Evolutionary conservation across 2,113 vertebrate species (phyloP).

Genomic region (Saccopteryx leptura): DNA sequence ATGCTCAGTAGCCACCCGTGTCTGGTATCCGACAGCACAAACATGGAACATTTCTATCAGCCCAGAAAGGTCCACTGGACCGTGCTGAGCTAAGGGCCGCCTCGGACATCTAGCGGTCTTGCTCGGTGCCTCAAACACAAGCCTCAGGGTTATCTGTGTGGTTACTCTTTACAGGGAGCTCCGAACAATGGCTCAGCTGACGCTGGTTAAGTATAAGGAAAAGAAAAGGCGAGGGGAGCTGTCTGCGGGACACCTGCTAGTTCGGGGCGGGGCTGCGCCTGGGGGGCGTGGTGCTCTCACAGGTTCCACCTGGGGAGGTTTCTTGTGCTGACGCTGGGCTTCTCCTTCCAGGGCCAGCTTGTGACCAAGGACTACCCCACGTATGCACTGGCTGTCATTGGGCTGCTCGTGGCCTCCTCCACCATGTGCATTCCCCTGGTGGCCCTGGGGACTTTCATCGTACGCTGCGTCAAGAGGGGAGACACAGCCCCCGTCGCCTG

Average conservation of each 20-base stretch:
- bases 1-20: neutral
- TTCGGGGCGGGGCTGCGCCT: neutral
- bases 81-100: neutral
- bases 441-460: conserved; percentile 89
- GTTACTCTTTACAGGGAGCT: rapidly evolving
- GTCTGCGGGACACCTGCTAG: neutral
- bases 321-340: neutral
- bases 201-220: rapidly evolving
- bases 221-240: neutral
- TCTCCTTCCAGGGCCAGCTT: conserved; percentile 91
- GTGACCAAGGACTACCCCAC: conserved; percentile 92
- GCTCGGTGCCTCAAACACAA: neutral
- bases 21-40: neutral
- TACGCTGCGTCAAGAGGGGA: conserved; percentile 81
- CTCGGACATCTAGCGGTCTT: no score
- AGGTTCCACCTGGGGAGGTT: rapidly evolving
- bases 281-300: neutral
- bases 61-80: neutral
- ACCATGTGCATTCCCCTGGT: conserved; percentile 92
- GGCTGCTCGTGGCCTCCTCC: conserved; percentile 91
- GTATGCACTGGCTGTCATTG: conserved; percentile 91
- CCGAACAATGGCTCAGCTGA: neutral
- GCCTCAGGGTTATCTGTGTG: neutral
- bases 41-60: rapidly evolving
- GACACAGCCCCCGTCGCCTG: conserved; percentile 66